Base-by-base conservation (phyloP, 1,140 invertebrate genomes). In the Drosophila sturtevanti region DNA sequence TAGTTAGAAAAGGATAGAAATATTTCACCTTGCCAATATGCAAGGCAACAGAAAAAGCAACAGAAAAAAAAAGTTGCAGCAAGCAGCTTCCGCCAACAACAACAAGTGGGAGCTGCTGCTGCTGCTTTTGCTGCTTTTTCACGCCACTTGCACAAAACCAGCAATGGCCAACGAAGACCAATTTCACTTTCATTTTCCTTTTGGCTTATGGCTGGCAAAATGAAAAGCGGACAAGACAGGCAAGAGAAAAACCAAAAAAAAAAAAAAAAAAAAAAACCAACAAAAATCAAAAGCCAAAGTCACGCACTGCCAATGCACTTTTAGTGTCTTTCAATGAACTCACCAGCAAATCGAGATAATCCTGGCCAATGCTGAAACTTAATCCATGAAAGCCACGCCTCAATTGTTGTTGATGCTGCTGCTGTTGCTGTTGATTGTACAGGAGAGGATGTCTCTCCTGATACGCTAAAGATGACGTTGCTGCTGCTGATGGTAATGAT, bases 111-210 rank as follows among this genome's bases (percentile, higher is more conserved):
- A 72, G 84, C 63, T 62, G 48, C 63, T 65, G 69, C 52, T 52
- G 55, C 54, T 69, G 58, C 64, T 67, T 58, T 66, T 54, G 44
- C 7, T 16, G 63, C 68, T 71, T 77, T 74, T 89, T 80, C 73
- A 89, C 70, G 84, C 85, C 89, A 79, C 67, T 77, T 89, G 84
- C 80, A 89, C 85, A 84, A 80, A 87, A 89, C 75, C 79, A 79
- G 69, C 55, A 64, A 61, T 64, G 75, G 81, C 60, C 59, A 77
- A 61, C 68, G 27, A 78, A 61, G 51, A 81, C 64, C 79, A 86
- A 87, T 89, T 89, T 87, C 82, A 89, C 82, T 87, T 87, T 87
- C 82, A 77, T 89, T 87, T 85, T 87, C 79, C 77, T 81, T 89
- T 85, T 81, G 78, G 72, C 60, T 76, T 67, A 31, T 62, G 72